phyloP scores from a whole-genome alignment of 2,113 vertebrate genomes.

The Mugil cephalus region DNA sequence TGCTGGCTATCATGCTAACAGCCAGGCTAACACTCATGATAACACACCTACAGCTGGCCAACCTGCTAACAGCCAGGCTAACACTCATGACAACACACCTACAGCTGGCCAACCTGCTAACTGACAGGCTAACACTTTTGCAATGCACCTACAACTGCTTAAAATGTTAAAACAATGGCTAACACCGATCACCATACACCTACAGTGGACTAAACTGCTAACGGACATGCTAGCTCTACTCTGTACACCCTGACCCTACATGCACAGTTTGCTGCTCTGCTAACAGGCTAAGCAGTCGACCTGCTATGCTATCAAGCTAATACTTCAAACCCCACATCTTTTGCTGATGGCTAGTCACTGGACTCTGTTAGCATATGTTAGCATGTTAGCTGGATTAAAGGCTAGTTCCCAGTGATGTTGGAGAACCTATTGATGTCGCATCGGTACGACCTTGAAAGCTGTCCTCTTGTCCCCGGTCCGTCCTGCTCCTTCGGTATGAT shows the following conservation, averaged over 20 bases:
- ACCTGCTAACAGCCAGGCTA: background rate
- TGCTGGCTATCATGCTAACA: slow-evolving; percentile 22
- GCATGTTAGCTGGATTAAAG: slow-evolving; percentile 46
- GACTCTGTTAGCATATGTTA: slow-evolving; percentile 23
- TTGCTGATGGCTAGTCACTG: background rate
- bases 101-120: slow-evolving; percentile 2
- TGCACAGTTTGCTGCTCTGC: background rate
- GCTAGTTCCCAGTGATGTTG: slow-evolving; percentile 24
- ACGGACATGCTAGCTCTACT: background rate
- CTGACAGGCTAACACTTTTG: slow-evolving; percentile 56
- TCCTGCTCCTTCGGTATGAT: slow-evolving; percentile 22
- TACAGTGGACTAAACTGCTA: background rate
- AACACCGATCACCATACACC: background rate
- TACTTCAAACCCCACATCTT: background rate
- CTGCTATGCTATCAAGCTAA: background rate
- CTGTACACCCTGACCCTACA: too few species aligned
- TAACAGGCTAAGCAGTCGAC: background rate
- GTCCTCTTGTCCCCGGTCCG: slow-evolving; percentile 6
- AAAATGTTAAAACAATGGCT: background rate
- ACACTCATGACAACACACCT: background rate
- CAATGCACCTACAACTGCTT: background rate
- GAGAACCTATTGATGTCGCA: slow-evolving; percentile 27
- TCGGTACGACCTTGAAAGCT: slow-evolving; percentile 31
- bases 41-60: background rate
- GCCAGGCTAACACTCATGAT: slow-evolving; percentile 8